phyloP scores from a whole-genome alignment of 2,888 invertebrate species.

The Morpho achilles region DNA sequence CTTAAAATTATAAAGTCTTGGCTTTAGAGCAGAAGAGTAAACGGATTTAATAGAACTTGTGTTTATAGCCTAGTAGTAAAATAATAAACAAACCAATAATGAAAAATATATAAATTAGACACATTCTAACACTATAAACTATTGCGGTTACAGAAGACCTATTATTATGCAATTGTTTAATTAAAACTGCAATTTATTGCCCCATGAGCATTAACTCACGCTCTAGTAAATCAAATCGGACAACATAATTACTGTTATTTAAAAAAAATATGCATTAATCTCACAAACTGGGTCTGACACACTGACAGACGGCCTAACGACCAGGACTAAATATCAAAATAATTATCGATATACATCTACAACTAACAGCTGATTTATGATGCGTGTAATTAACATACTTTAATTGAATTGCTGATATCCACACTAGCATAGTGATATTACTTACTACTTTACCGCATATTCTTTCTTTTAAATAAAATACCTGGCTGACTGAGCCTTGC shows the following conservation, averaged over 20 bases:
- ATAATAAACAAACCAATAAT: too few relatives aligned
- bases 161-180: not conserved
- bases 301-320: slow-evolving; percentile 12
- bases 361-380: slow-evolving; percentile 6
- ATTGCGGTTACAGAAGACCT: too few relatives aligned
- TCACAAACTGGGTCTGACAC: slow-evolving; percentile 17
- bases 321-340: slow-evolving; percentile 8
- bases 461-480: too few relatives aligned
- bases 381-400: slow-evolving; percentile 3
- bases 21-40: too few relatives aligned
- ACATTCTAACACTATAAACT: too few relatives aligned
- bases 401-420: not conserved
- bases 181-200: slow-evolving; percentile 3
- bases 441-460: too few relatives aligned
- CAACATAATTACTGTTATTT: slow-evolving; percentile 10
- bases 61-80: too few relatives aligned
- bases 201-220: not conserved
- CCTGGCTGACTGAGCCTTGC: too few relatives aligned
- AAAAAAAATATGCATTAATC: slow-evolving; percentile 10
- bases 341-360: slow-evolving; percentile 6
- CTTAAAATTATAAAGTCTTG: too few relatives aligned
- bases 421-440: too few relatives aligned
- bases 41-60: too few relatives aligned
- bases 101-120: not conserved
- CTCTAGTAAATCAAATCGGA: slow-evolving; percentile 4